Conservation (phyloP, 2,113 vertebrate genomes). For the pig (Sus scrofa) region DNA sequence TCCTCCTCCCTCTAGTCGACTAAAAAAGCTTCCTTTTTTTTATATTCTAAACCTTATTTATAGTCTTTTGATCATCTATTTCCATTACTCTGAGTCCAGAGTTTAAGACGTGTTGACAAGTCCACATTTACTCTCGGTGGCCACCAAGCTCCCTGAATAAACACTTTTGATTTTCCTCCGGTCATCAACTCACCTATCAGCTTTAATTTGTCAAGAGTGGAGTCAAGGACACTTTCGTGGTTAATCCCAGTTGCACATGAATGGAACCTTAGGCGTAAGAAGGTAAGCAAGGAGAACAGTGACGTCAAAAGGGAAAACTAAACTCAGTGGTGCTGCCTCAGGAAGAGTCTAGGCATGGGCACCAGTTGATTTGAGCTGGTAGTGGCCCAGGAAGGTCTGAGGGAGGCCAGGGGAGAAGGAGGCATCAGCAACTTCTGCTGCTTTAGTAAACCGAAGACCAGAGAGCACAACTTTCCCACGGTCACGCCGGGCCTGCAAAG, state of each 20-base stretch:
- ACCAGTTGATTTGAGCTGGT: no score
- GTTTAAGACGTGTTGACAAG: background rate
- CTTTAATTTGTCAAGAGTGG: background rate
- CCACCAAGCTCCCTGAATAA: background rate
- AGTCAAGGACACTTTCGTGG: background rate
- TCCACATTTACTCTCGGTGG: background rate
- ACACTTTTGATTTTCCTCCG: background rate
- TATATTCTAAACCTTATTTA: background rate
- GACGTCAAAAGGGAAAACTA: background rate
- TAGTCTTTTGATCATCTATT: slow-evolving; percentile 24
- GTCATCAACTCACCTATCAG: background rate
- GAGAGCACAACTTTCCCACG: background rate
- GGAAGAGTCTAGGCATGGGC: background rate
- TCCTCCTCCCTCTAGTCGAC: background rate
- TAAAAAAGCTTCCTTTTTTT: slow-evolving; percentile 49
- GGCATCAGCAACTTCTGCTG: rapidly evolving
- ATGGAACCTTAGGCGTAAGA: background rate
- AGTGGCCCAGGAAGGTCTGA: background rate
- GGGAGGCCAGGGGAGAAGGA: background rate
- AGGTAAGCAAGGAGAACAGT: background rate
- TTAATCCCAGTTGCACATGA: background rate
- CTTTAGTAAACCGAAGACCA: rapidly evolving
- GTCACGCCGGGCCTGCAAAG: rapidly evolving
- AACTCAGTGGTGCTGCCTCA: background rate
- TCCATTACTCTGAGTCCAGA: slow-evolving; percentile 3